Base-by-base conservation (phyloP, 2,113 vertebrate species). In the Pycnonotus jocosus region DNA sequence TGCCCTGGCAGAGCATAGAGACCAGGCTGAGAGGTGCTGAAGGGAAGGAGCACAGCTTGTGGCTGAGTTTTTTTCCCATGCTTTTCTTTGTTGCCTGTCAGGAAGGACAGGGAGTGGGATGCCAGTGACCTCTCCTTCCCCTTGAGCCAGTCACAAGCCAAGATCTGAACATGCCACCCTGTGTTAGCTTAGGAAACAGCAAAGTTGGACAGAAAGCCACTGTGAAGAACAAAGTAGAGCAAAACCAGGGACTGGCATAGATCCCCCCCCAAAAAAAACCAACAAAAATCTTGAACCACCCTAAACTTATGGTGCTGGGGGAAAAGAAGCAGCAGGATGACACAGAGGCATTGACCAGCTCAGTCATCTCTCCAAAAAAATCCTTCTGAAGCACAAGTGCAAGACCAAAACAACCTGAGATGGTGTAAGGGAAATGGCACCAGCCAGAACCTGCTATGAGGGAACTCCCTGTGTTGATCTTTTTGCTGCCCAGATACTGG, bases 131-230 rank as follows among this genome's bases (percentile, higher is more conserved):
- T 90, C 40, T 83, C 17, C 44, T 81, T 68, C 42, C 48, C 13
- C n/a, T 40, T 1, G 1, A 31, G 77, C 44, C 2, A 0, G n/a
- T 40, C 20, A 4, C 13, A 28, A 86, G 10, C 42, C 61, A 81
- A 68, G 65, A 20, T 78, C 48, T 87, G 47, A 33, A 22, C 8
- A 9, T 64, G 44, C 56, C 60, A 80, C 51, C 38, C 30, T 71
- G 56, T 72, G 9, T 13, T 13, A 48, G 53, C 4, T 82, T 20
- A 81, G 56, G 44, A 81, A 88, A 65, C 33, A 57, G 40, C 24
- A 30, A 54, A 50, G 24, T 0, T 84, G 51, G 53, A 71, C 56
- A 37, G 21, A 57, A 85, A 31, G 20, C 30, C 28, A 22, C 15
- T 19, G 13, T 28, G 50, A 69, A 69, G 56, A 77, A 24, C 2